Evolutionary conservation across 2,113 vertebrate species (phyloP).

Genomic region (Xiphophorus hellerii): DNA sequence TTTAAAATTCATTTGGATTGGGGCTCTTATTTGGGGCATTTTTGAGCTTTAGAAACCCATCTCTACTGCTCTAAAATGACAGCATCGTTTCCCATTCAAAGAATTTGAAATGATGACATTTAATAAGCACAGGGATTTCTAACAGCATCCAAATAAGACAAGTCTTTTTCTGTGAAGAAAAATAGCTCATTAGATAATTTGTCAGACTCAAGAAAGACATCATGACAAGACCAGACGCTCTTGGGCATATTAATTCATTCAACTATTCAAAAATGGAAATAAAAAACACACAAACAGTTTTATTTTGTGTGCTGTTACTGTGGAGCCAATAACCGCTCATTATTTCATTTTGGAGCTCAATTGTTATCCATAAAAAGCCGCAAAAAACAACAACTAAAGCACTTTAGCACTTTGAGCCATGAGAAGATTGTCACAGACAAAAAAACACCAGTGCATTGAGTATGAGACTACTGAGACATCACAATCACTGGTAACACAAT

Average conservation of each 20-base stretch:
- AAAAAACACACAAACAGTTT: neutral
- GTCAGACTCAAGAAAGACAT: too few species aligned
- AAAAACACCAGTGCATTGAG: conserved; percentile 15
- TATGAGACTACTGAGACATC: conserved; percentile 20
- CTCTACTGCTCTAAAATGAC: neutral
- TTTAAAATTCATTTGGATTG: neutral
- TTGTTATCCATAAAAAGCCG: neutral
- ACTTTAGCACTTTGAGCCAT: conserved; percentile 2
- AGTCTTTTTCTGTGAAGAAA: neutral
- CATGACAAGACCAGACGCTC: neutral
- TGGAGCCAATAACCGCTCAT: neutral
- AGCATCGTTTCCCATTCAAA: neutral
- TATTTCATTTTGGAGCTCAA: neutral
- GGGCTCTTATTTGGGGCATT: neutral
- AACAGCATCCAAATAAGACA: neutral
- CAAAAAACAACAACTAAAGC: neutral
- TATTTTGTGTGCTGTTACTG: neutral
- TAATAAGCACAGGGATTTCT: neutral
- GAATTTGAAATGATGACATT: neutral
- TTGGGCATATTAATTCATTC: neutral
- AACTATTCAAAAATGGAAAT: neutral
- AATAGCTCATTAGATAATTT: neutral
- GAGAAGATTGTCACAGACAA: conserved; percentile 16
- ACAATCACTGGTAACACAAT: conserved; percentile 49
- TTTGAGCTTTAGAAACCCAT: neutral